Percentiles rank a stretch among this genome's conserved stretches.
phyloP scores from a whole-genome alignment of 1,140 invertebrate species.

The Trichonephila clavata region DNA sequence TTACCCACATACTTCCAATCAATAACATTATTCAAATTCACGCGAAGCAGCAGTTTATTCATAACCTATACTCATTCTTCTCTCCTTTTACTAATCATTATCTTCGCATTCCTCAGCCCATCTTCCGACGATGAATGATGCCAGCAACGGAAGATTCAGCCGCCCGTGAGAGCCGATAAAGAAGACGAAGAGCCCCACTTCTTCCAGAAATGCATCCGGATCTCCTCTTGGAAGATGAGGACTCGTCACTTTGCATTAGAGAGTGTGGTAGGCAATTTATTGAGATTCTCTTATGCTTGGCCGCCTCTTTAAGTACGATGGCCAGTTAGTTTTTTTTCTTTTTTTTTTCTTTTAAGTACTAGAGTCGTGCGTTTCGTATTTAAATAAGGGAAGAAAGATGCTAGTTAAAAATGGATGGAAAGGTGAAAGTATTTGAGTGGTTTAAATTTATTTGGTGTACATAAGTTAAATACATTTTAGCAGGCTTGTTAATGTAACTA shows the following conservation, averaged over 20 bases:
- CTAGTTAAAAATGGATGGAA: no score
- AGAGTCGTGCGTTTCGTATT: no score
- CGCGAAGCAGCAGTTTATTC: background rate
- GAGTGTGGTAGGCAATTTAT: slow-evolving; percentile 26
- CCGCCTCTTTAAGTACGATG: background rate
- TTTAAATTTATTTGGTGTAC: no score
- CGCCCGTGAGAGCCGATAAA: background rate
- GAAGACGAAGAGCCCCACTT: background rate
- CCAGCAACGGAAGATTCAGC: background rate
- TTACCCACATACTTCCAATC: background rate
- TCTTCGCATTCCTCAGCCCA: background rate
- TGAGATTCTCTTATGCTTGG: background rate
- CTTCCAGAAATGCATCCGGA: background rate
- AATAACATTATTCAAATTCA: background rate
- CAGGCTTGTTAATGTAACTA: no score
- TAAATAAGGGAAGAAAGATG: no score
- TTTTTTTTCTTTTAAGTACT: background rate
- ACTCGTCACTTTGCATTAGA: slow-evolving; percentile 31
- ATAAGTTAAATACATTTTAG: no score
- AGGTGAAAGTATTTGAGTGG: no score
- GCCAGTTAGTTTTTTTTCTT: background rate
- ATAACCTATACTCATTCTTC: background rate
- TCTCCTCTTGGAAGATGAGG: background rate
- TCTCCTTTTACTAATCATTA: background rate
- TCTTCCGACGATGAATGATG: background rate